These are phyloP conservation scores for Macropus fuliginosus DNA, from an alignment of 2,797 vertebrate species.

Conservation along the genomic window DNA sequence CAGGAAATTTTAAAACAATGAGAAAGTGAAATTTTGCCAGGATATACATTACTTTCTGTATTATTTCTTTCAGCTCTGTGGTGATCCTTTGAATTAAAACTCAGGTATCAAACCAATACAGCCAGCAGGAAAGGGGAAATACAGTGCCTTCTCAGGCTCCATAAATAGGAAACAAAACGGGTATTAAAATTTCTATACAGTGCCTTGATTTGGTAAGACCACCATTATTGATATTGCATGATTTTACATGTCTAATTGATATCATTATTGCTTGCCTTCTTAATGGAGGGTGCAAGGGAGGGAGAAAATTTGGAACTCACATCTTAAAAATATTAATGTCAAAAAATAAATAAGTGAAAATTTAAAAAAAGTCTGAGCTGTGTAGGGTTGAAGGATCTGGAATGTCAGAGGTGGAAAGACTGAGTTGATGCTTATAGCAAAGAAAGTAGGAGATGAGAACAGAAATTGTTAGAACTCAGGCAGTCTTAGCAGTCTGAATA, in stretches of 20 bases:
- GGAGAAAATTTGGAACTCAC: neutral
- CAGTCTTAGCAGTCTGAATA: too few species aligned
- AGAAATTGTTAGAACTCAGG: too few species aligned
- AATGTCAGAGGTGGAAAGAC: too few species aligned
- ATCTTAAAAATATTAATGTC: neutral
- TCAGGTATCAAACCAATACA: neutral
- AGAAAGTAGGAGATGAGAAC: too few species aligned
- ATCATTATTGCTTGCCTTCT: neutral
- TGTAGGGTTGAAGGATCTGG: too few species aligned
- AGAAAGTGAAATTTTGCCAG: neutral
- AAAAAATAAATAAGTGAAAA: neutral
- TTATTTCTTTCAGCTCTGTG: neutral
- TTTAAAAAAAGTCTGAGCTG: neutral
- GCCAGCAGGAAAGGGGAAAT: neutral
- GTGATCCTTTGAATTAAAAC: slow-evolving; percentile 4
- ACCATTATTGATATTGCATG: too few species aligned
- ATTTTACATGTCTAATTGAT: too few species aligned
- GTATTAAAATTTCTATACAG: too few species aligned
- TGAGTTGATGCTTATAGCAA: too few species aligned
- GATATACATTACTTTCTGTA: neutral
- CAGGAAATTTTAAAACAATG: neutral
- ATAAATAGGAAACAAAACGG: too few species aligned
- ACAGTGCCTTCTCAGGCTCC: too few species aligned
- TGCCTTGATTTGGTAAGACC: too few species aligned
- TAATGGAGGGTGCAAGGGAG: neutral